phyloP scores from a whole-genome alignment of 2,888 invertebrate genomes.

The Nomada ferruginata region DNA sequence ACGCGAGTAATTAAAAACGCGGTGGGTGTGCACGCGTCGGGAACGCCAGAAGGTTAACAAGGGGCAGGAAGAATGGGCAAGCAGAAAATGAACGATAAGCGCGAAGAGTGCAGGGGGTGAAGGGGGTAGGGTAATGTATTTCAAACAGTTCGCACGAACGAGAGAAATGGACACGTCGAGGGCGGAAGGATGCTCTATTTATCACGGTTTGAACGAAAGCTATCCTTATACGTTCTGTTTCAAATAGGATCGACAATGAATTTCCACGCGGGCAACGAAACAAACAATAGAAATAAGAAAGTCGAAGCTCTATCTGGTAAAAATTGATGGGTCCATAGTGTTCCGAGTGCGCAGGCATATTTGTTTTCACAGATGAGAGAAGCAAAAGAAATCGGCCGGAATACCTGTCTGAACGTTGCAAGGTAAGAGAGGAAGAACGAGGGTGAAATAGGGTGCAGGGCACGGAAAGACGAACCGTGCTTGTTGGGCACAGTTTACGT shows the following conservation, averaged over 20 bases:
- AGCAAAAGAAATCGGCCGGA: too few relatives aligned
- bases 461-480: conserved; percentile 25
- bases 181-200: neutral
- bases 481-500: conserved; percentile 30
- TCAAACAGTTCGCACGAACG: too few relatives aligned
- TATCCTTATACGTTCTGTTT: too few relatives aligned
- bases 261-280: neutral
- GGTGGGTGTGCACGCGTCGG: neutral
- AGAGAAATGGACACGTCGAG: neutral
- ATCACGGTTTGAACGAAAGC: too few relatives aligned
- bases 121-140: too few relatives aligned
- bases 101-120: too few relatives aligned
- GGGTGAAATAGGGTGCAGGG: neutral
- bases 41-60: neutral
- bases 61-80: neutral
- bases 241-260: too few relatives aligned
- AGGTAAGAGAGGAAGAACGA: neutral
- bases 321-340: too few relatives aligned
- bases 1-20: conserved; percentile 41
- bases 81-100: neutral
- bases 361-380: too few relatives aligned
- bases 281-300: neutral
- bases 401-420: too few relatives aligned
- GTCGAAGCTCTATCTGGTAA: neutral
- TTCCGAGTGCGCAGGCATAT: too few relatives aligned